phyloP scores from a whole-genome alignment of 2,888 invertebrate genomes.

The Conus canariensis region DNA sequence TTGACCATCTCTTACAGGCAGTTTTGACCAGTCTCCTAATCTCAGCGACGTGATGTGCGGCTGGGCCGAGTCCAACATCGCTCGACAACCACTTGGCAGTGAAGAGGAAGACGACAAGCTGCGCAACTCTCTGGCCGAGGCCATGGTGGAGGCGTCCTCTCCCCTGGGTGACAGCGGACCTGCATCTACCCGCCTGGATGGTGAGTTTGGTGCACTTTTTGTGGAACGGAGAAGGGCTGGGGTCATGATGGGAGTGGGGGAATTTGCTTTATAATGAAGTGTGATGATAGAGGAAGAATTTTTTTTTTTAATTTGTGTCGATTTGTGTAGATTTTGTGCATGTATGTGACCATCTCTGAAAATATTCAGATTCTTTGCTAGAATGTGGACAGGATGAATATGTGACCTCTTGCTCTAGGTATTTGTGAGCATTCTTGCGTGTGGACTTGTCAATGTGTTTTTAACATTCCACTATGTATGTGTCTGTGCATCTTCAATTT shows the following conservation, averaged over 20 bases:
- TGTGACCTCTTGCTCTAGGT: too few species aligned
- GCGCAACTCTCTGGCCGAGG: slow-evolving; percentile 93
- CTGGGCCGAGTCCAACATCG: slow-evolving; percentile 75
- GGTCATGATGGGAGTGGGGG: neutral
- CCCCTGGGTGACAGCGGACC: slow-evolving; percentile 80
- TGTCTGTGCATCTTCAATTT: too few species aligned
- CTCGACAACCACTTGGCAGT: slow-evolving; percentile 69
- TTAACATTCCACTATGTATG: too few species aligned
- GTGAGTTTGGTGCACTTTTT: neutral
- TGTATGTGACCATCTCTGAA: neutral
- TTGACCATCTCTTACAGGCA: slow-evolving; percentile 82
- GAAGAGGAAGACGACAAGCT: slow-evolving; percentile 86
- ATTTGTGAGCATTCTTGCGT: too few species aligned
- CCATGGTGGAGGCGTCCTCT: slow-evolving; percentile 89
- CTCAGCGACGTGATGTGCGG: slow-evolving; percentile 85
- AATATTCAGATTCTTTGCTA: too few species aligned
- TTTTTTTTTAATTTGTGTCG: neutral
- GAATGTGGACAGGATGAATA: too few species aligned
- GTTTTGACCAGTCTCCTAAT: slow-evolving; percentile 93
- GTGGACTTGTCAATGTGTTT: too few species aligned
- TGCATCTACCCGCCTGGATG: slow-evolving; percentile 53
- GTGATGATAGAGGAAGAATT: neutral
- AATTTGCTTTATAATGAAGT: neutral
- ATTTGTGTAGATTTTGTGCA: neutral
- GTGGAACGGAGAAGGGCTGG: too few species aligned